These are phyloP conservation scores for Rattus rattus DNA, from an alignment of 2,113 vertebrate genomes.

Conservation along the genomic window DNA sequence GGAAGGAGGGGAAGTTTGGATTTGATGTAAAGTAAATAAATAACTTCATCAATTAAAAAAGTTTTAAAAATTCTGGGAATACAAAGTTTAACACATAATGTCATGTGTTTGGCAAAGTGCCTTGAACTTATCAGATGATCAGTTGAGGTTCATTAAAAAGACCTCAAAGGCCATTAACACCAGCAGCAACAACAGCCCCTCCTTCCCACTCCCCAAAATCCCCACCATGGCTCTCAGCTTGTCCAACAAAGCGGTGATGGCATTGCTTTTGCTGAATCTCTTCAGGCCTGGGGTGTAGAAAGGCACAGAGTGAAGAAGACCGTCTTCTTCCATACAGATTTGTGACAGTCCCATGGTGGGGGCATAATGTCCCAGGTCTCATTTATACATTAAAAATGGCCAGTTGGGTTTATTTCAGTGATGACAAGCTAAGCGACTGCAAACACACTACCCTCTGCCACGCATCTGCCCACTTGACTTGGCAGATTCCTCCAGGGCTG, in stretches of 20 bases:
- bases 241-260: neutral
- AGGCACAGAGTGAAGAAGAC: neutral
- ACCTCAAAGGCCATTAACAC: neutral
- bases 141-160: neutral
- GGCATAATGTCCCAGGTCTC: conserved; percentile 43
- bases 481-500: conserved; percentile 45
- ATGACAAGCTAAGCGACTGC: conserved; percentile 65
- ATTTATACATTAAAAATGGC: conserved; percentile 50
- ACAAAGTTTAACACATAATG: neutral
- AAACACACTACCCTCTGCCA: conserved; percentile 72
- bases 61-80: neutral
- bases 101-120: neutral
- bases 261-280: conserved; percentile 23
- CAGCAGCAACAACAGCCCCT: neutral
- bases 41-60: too few species aligned
- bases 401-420: conserved; percentile 43
- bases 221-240: neutral
- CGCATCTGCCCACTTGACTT: conserved; percentile 54
- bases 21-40: too few species aligned
- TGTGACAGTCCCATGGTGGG: neutral
- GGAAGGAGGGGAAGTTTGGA: too few species aligned
- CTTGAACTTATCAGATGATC: neutral
- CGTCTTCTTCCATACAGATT: conserved; percentile 4
- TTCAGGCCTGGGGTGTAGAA: neutral
- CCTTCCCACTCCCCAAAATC: neutral